Base-by-base conservation (phyloP, 2,888 invertebrate genomes). In the Halictus quadricinctus region DNA sequence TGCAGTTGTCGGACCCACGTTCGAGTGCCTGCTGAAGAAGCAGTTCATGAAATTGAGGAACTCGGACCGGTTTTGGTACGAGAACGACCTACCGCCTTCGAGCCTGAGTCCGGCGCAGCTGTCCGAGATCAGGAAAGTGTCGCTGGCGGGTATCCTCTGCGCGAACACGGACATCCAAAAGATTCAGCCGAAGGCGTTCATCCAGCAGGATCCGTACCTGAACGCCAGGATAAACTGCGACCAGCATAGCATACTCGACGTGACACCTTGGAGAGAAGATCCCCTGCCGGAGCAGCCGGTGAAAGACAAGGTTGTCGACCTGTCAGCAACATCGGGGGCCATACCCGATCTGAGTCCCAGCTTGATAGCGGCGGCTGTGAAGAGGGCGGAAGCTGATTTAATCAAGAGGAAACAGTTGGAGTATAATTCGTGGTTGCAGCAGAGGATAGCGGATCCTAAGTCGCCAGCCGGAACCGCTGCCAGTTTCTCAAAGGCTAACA, bases 21-120 rank as follows among this genome's bases (percentile, higher is more conserved):
- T 98, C 77, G 97, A 97, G n/a, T 99, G 99, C 91, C 95, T 99
- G 12, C 93, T 99, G 15, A 97, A 97, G 46, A 94, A 97, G 79
- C 99, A 99, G 94, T 98, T 99, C 93, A 96, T 96, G 64, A 96
- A 97, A 87, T 95, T 98, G 10, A 96, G 98, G 91, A 97, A 97
- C 91, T 97, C 98, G 79, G 99, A 99, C 95, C 95, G 99, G 86
- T 99, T 98, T 94, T 99, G 98, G 98, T 99, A 98, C 93, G 99
- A 99, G 94, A 98, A 98, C 93, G 98, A 98, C 93, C 95, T 98
- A 72, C 98, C 98, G 0, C 98, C 98, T 0, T 98, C 98, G 25
- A 97, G 98, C 0, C 96, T 98, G 86, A 96, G 95, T 0, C 95
- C 96, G 83, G 97, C 97, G 75, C 98, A 98, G 93, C 95, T 98